Base-by-base conservation (phyloP, 2,888 invertebrate genomes). In the Zaprionus lineosus region DNA sequence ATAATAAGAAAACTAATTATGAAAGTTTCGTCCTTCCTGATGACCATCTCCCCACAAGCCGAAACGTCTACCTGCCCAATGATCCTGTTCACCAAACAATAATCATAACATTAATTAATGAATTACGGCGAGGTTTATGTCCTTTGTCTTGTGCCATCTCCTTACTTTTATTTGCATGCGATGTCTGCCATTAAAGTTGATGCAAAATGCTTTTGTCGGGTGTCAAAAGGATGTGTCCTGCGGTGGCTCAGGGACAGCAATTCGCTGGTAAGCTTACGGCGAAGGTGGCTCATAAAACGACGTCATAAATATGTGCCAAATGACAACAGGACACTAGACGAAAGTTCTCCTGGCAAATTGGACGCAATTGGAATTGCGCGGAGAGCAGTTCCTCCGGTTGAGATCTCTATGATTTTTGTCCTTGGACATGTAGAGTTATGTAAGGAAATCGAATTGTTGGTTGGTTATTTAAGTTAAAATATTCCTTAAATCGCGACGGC, bases 81-180 rank as follows among this genome's bases (percentile, higher is more conserved):
- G n/a, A n/a, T n/a, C n/a, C n/a, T 48, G 26, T 46, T 47, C 34
- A 34, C 59, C 47, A 67, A 74, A 76, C 81, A 64, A 70, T 73
- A 67, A 77, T 61, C 64, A 52, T 37, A 65, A 63, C 65, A 84
- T 84, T 84, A 77, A 84, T 77, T 81, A 81, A 74, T 84, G 64
- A 58, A 56, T 69, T 59, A 69, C 55, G 60, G 60, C 36, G 64
- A 63, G 59, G 56, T 60, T 68, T 69, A 47, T 55, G 46, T 18
- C 57, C 21, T 18, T 43, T 43, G 15, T 21, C 7, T 21, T 21
- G 21, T 3, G 21, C 4, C 7, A n/a, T 21, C 8, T 19, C 28
- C 26, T 72, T 47, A 56, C 50, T 59, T 69, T 55, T 58, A 70
- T 65, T 69, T 65, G 65, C 57, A 67, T 70, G 61, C 46, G 48